phyloP scores from a whole-genome alignment of 1,140 invertebrate species.

The Sesamia nonagrioides region DNA sequence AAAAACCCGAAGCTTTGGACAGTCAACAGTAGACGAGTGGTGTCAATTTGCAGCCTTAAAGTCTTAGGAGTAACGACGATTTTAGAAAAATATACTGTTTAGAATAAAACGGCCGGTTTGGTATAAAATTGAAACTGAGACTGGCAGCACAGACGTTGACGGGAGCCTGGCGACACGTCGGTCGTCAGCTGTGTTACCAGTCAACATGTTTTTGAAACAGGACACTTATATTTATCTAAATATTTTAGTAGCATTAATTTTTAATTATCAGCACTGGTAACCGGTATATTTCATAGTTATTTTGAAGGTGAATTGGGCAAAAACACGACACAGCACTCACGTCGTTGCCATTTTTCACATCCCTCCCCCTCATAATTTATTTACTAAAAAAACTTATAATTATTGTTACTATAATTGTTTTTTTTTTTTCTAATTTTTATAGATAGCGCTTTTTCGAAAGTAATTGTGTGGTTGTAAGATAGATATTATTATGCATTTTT shows the following conservation, averaged over 20 bases:
- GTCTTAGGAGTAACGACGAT: too few species aligned
- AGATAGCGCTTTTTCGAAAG: slow-evolving; percentile 36
- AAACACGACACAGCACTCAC: background rate
- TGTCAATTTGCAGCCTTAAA: too few species aligned
- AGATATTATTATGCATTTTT: slow-evolving; percentile 39
- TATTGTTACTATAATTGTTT: slow-evolving; percentile 30
- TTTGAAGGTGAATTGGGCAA: background rate
- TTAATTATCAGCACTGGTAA: background rate
- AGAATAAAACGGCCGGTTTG: too few species aligned
- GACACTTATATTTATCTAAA: too few species aligned
- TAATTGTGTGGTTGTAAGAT: slow-evolving; percentile 32
- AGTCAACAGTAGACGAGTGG: too few species aligned
- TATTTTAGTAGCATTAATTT: background rate
- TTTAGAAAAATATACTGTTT: too few species aligned
- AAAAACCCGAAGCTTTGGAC: too few species aligned
- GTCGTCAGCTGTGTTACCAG: too few species aligned
- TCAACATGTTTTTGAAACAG: too few species aligned
- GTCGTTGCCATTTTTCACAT: slow-evolving; percentile 27
- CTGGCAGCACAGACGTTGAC: too few species aligned
- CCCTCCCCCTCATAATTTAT: slow-evolving; percentile 34
- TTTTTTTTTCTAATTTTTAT: slow-evolving; percentile 43
- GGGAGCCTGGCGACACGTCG: too few species aligned
- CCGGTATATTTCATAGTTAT: background rate
- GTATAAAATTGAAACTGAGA: too few species aligned
- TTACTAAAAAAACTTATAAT: slow-evolving; percentile 27